phyloP scores from a whole-genome alignment of 2,797 vertebrate genomes.

The Pachyuromys duprasi region DNA sequence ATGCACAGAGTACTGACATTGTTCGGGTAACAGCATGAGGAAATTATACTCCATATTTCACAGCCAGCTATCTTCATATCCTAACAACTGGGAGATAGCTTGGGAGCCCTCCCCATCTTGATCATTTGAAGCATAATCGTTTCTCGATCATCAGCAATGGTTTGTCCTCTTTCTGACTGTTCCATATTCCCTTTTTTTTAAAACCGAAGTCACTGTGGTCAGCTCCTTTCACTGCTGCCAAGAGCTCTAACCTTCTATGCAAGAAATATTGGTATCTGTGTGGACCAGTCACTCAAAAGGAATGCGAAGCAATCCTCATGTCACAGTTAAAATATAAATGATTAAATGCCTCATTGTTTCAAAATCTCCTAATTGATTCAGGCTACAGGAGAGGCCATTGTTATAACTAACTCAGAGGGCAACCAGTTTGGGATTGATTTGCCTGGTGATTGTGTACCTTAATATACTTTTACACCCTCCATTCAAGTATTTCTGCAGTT shows the following conservation, averaged over 20 bases:
- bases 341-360: constrained; percentile 4
- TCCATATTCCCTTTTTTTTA: constrained; percentile 58
- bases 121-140: constrained; percentile 63
- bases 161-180: constrained; percentile 61
- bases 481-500: neutral
- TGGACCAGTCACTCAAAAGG: constrained; percentile 31
- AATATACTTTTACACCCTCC: neutral
- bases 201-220: constrained; percentile 47
- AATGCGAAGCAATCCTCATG: constrained; percentile 13
- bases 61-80: neutral
- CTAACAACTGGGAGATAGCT: neutral
- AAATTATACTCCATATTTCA: constrained; percentile 59
- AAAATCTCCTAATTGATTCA: constrained; percentile 32
- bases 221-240: neutral
- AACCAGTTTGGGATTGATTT: neutral
- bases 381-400: neutral
- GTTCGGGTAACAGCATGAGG: neutral
- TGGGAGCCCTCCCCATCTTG: constrained; percentile 44
- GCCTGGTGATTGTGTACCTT: neutral
- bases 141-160: constrained; percentile 64
- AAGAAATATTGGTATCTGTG: neutral
- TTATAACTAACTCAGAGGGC: neutral
- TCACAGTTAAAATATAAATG: constrained; percentile 15
- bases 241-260: neutral
- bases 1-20: constrained; percentile 61